Percentiles rank a stretch among this genome's conserved stretches.
phyloP scores from a whole-genome alignment of 2,113 vertebrate species.

The Terrapene triunguis region DNA sequence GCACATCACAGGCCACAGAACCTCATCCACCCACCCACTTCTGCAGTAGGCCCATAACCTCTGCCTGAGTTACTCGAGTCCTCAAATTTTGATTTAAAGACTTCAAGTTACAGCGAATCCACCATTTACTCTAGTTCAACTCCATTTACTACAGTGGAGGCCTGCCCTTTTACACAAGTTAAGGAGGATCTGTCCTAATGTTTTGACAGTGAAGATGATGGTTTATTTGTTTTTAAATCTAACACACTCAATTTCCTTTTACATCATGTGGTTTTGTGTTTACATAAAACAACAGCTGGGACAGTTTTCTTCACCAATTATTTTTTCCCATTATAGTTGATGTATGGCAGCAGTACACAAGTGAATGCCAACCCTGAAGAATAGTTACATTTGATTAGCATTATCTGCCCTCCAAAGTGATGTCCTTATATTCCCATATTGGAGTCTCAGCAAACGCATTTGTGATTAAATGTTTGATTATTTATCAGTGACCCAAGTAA shows the following conservation, averaged over 20 bases:
- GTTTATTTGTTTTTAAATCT: not conserved
- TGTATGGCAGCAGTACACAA: not conserved
- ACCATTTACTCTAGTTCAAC: not conserved
- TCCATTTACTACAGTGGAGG: not conserved
- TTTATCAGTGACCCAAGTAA: not conserved
- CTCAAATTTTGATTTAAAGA: not conserved
- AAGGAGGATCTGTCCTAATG: not conserved
- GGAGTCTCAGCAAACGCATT: not conserved
- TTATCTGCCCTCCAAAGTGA: not conserved
- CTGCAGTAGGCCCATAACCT: not conserved
- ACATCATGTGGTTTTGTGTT: rapidly evolving
- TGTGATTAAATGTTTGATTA: not conserved
- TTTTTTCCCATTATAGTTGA: not conserved
- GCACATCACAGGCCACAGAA: not conserved
- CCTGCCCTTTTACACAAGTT: not conserved
- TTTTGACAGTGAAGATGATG: not conserved
- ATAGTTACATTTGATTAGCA: not conserved
- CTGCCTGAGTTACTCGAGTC: not conserved
- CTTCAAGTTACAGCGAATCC: not conserved
- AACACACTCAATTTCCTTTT: not conserved
- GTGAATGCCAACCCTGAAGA: not conserved
- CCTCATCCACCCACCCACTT: not conserved
- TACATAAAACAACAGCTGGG: not conserved
- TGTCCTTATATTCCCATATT: not conserved
- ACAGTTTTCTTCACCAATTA: not conserved